Conservation (phyloP, 2,113 vertebrate species). For the Salvelinus alpinus region DNA sequence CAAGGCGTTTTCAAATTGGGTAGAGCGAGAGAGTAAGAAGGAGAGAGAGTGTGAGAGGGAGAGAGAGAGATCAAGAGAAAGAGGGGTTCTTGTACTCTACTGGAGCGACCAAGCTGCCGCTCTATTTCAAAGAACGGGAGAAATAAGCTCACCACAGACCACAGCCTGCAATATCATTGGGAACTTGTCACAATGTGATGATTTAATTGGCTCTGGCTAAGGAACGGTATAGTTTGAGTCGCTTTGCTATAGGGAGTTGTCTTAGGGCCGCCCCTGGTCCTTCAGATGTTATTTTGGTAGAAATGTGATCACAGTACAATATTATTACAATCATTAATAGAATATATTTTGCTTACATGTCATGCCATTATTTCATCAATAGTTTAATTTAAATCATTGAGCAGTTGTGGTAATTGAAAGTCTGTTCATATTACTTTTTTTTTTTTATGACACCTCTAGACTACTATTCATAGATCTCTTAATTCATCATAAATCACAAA, state of each 20-base stretch:
- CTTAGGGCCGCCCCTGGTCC: background rate
- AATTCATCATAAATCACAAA: background rate
- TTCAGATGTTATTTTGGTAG: conserved; percentile 4
- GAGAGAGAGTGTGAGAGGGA: background rate
- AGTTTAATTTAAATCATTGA: background rate
- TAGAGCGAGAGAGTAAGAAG: background rate
- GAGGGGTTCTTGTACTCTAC: background rate
- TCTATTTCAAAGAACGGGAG: conserved; percentile 29
- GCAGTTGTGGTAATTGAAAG: background rate
- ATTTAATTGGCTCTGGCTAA: conserved; percentile 25
- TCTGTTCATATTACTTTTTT: background rate
- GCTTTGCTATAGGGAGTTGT: conserved; percentile 44
- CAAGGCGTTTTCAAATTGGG: conserved; percentile 36
- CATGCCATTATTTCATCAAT: background rate
- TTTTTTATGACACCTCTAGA: too few species aligned
- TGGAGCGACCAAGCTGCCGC: conserved; percentile 26
- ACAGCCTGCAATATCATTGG: conserved; percentile 35
- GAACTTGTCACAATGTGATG: conserved; percentile 31
- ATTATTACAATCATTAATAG: conserved; percentile 35
- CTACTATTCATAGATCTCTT: background rate
- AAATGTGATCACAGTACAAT: conserved; percentile 48
- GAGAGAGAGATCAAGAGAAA: conserved; percentile 5
- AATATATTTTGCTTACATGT: conserved; percentile 31
- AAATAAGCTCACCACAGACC: conserved; percentile 14
- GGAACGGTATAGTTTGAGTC: background rate